These are phyloP conservation scores for Oasisia sp. DNA, from an alignment of 2,888 invertebrate genomes.

Conservation along the genomic window DNA sequence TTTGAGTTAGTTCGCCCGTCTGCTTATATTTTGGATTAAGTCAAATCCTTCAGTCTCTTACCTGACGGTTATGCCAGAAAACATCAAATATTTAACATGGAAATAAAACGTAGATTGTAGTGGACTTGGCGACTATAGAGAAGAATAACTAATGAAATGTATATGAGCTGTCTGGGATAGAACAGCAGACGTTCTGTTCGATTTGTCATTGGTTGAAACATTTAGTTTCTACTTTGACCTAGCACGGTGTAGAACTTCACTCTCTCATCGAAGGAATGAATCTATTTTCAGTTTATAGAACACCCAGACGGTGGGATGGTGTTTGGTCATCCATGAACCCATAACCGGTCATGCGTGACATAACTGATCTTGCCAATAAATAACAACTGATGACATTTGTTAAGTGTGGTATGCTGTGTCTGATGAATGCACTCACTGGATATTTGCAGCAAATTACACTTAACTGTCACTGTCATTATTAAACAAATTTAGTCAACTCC, in stretches of 20 bases:
- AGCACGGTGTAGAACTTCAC: neutral
- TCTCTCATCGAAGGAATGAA: neutral
- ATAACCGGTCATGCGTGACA: neutral
- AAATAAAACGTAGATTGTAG: too few species aligned
- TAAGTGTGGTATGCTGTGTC: neutral
- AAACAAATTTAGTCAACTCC: neutral
- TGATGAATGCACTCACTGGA: neutral
- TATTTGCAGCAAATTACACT: neutral
- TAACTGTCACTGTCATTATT: neutral
- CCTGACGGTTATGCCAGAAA: too few species aligned
- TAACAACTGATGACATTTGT: neutral
- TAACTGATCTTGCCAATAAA: neutral
- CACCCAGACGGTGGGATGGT: neutral
- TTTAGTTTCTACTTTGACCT: too few species aligned
- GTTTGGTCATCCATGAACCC: slow-evolving; percentile 17
- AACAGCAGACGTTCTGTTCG: too few species aligned
- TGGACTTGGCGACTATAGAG: too few species aligned
- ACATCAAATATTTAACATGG: too few species aligned
- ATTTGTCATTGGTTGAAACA: too few species aligned
- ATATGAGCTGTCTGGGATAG: too few species aligned
- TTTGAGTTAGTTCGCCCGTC: too few species aligned
- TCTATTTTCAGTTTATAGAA: neutral
- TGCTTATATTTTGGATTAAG: too few species aligned
- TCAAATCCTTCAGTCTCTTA: too few species aligned
- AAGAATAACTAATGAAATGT: too few species aligned